These are phyloP conservation scores for Panurus biarmicus DNA, from an alignment of 2,113 vertebrate species.

Conservation along the genomic window DNA sequence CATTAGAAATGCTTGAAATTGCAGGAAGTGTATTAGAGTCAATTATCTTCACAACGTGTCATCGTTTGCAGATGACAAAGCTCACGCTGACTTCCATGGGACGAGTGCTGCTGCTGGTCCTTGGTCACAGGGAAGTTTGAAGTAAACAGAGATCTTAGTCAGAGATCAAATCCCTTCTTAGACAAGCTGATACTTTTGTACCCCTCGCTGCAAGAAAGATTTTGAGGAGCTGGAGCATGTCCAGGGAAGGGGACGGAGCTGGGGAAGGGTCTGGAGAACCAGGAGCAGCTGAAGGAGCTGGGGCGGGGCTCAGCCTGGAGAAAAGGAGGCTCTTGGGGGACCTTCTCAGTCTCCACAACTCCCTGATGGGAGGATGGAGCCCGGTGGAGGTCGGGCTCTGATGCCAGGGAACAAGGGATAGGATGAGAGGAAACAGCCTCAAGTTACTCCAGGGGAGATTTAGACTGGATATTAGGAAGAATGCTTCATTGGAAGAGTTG, in stretches of 20 bases:
- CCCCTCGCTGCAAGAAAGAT: background rate
- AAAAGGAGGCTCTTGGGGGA: background rate
- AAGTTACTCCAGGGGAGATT: background rate
- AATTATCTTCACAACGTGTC: background rate
- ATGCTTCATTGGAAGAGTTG: background rate
- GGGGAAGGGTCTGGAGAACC: background rate
- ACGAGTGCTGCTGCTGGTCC: background rate
- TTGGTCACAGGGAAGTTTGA: background rate
- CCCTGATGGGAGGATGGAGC: background rate
- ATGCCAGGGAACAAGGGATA: background rate
- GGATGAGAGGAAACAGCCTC: background rate
- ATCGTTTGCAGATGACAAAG: background rate
- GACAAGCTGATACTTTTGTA: background rate
- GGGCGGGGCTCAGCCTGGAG: background rate
- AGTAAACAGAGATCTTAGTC: background rate
- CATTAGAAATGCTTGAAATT: conserved; percentile 18
- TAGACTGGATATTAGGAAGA: background rate
- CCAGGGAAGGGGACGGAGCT: accelerated
- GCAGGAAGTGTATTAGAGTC: background rate
- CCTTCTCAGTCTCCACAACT: background rate
- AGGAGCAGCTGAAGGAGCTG: background rate
- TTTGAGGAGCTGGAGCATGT: accelerated
- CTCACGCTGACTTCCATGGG: background rate
- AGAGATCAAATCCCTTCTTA: background rate
- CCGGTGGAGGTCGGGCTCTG: background rate